Evolutionary conservation across 2,797 vertebrate genomes (phyloP), one percentile per base, ranked within the genome.

Genomic region (Phylloscopus collybita): DNA sequence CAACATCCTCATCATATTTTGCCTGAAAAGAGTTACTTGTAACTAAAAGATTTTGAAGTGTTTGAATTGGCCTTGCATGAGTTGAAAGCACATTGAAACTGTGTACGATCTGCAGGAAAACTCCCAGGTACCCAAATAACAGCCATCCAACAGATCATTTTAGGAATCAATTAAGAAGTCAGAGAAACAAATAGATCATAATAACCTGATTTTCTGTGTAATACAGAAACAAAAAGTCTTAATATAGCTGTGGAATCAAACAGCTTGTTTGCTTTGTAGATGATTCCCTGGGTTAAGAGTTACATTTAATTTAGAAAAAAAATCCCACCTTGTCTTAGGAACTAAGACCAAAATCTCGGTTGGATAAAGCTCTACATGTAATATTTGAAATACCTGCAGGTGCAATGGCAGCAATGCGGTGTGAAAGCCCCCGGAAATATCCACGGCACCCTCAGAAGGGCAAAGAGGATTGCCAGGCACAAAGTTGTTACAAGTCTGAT

Each of bases 331-430:
- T 30, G 27, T 6, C 45, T 78, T 80, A 75, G 9, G 15, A 11
- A 65, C 13, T 2, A 67, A n/a, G 10, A 34, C 26, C 87, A 66
- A 69, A 82, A 16, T 9, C 15, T 29, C 32, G 22, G 3, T 16
- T 65, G 11, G 16, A 32, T 47, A 80, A 70, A 85, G 8, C 17
- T 53, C 16, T 36, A 5, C 8, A 20, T 27, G 50, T 66, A 36
- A 4, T 29, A 69, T 44, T 19, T 66, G n/a, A 73, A 62, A 59
- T 17, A 61, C 16, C 15, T 34, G 5, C 30, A 50, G 32, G 11
- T 34, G 16, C 0, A 0, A 61, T 10, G 22, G 27, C 47, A 73
- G 25, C 47, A 74, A 53, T 2, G 5, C 5, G 18, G 27, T 64
- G 66, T 26, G 19, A 18, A n/a, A 45, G 11, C 8, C 20, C 22